Conservation (phyloP, 2,888 invertebrate genomes). For the Diarsia mendica region DNA sequence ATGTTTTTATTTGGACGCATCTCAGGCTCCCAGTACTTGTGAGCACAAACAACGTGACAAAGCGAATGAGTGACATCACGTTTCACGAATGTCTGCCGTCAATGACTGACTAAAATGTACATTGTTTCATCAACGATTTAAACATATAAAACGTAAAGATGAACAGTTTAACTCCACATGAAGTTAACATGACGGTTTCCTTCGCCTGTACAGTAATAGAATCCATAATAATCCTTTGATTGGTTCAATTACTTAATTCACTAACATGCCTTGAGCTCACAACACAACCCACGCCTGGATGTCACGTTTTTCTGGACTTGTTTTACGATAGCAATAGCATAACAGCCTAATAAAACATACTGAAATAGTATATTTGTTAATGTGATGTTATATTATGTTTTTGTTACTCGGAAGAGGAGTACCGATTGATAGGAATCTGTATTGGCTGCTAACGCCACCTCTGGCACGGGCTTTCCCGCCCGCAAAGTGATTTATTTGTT, state of each 20-base stretch:
- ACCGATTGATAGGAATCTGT: constrained; percentile 23
- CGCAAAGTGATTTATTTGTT: constrained; percentile 70
- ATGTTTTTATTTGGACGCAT: constrained; percentile 82
- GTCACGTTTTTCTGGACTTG: constrained; percentile 66
- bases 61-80: constrained; percentile 83
- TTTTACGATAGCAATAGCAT: constrained; percentile 56
- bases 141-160: constrained; percentile 18
- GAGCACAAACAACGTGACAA: constrained; percentile 78
- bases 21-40: constrained; percentile 77
- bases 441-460: constrained; percentile 22
- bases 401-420: constrained; percentile 7
- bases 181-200: constrained; percentile 71
- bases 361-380: constrained; percentile 4
- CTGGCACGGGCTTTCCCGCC: constrained; percentile 25
- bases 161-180: constrained; percentile 44
- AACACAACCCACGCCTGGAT: constrained; percentile 69
- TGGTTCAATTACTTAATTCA: constrained; percentile 82
- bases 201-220: constrained; percentile 54
- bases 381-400: neutral
- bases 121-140: constrained; percentile 58
- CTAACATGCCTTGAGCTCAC: constrained; percentile 71
- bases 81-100: constrained; percentile 75
- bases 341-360: constrained; percentile 53
- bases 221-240: constrained; percentile 74
- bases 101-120: constrained; percentile 63